Conservation (phyloP, 2,888 invertebrate genomes). For the Chalcis sispes region DNA sequence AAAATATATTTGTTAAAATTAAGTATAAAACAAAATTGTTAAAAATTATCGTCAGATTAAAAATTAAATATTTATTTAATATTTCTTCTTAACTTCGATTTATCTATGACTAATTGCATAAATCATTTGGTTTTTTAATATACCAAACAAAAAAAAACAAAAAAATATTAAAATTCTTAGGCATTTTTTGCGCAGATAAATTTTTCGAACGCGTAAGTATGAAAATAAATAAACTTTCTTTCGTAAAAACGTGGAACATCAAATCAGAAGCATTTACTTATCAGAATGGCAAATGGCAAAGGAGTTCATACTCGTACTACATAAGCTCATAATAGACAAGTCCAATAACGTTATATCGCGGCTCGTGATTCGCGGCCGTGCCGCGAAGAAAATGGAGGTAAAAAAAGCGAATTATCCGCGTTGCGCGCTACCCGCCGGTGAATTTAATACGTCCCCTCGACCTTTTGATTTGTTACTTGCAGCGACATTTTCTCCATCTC, state of each 20-base stretch:
- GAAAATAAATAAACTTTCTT: not conserved
- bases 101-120: too few relatives aligned
- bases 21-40: too few relatives aligned
- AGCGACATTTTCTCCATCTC: not conserved
- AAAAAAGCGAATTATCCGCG: slow-evolving; percentile 36
- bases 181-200: too few relatives aligned
- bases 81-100: too few relatives aligned
- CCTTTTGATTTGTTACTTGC: slow-evolving; percentile 32
- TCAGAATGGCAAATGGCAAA: slow-evolving; percentile 17
- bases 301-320: not conserved
- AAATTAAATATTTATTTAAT: too few relatives aligned
- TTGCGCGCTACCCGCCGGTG: slow-evolving; percentile 17
- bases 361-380: slow-evolving; percentile 29
- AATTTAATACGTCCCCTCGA: slow-evolving; percentile 45
- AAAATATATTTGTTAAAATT: too few relatives aligned
- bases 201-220: too few relatives aligned
- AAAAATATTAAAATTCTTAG: too few relatives aligned
- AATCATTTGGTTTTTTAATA: too few relatives aligned
- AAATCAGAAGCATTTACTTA: slow-evolving; percentile 25
- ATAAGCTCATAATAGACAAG: slow-evolving; percentile 56
- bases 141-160: too few relatives aligned
- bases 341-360: slow-evolving; percentile 57
- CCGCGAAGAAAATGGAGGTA: slow-evolving; percentile 26
- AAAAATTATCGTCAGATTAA: too few relatives aligned
- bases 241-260: slow-evolving; percentile 2